Percentiles rank a stretch among this genome's conserved stretches.
Evolutionary conservation across 2,797 vertebrate species (phyloP).

Genomic region (Anabacerthia variegaticeps): DNA sequence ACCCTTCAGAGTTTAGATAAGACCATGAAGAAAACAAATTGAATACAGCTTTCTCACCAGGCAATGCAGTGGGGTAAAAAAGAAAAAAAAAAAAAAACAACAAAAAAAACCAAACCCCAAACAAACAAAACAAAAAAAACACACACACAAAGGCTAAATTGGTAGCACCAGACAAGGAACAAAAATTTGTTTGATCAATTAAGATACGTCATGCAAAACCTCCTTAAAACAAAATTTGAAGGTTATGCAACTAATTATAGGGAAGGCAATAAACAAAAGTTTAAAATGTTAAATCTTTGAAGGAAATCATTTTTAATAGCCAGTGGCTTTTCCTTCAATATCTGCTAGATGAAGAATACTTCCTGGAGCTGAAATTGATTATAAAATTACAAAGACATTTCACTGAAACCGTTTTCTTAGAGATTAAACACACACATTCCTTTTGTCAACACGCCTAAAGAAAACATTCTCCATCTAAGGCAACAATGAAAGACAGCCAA

Average conservation of each 20-base stretch:
- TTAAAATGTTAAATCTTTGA: background rate
- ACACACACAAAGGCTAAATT: background rate
- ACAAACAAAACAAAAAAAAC: too few relatives aligned
- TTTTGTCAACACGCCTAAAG: background rate
- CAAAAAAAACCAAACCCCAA: too few relatives aligned
- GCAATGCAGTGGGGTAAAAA: background rate
- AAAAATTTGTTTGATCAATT: background rate
- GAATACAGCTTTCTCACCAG: background rate
- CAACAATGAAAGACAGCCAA: background rate
- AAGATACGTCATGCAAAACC: background rate
- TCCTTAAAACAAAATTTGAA: background rate
- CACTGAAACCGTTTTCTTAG: background rate
- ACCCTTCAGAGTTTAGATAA: background rate
- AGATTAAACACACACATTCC: background rate
- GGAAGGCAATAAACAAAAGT: background rate
- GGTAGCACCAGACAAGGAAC: background rate
- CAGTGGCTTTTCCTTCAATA: background rate
- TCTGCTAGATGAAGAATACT: background rate
- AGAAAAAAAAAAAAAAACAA: background rate
- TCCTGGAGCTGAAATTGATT: background rate
- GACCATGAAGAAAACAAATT: background rate
- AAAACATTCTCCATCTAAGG: background rate
- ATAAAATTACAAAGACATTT: background rate
- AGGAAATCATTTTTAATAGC: background rate
- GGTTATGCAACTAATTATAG: background rate